Evolutionary conservation across 2,113 vertebrate species (phyloP).

Genomic region (Danio rerio): DNA sequence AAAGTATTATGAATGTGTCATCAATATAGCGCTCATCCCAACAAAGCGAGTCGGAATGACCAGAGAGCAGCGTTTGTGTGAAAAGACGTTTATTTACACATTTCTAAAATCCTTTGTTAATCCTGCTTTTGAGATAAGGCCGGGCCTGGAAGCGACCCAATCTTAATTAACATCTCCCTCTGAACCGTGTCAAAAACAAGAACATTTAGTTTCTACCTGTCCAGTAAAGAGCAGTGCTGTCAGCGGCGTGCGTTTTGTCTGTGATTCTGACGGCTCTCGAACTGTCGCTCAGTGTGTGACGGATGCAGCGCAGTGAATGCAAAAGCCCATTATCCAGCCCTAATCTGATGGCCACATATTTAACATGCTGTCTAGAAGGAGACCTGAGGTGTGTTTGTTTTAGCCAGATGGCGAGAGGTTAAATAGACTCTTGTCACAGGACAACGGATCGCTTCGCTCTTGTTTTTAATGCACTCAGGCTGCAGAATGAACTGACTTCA

Average conservation of each 20-base stretch:
- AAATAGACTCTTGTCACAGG: no score
- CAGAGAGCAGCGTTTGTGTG: not conserved
- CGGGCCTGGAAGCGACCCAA: conserved; percentile 29
- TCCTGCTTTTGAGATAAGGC: conserved; percentile 56
- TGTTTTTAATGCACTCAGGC: no score
- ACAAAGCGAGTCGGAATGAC: not conserved
- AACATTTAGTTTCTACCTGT: conserved; percentile 51
- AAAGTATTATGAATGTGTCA: no score
- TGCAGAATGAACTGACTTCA: no score
- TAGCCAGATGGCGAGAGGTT: no score
- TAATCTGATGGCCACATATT: no score
- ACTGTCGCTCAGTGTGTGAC: conserved; percentile 40
- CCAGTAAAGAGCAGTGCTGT: conserved; percentile 42
- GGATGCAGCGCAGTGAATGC: conserved; percentile 31
- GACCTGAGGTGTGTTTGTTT: no score
- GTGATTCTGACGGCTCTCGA: no score
- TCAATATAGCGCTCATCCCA: no score
- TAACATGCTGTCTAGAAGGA: no score
- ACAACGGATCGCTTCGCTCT: no score
- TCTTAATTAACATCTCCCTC: conserved; percentile 65
- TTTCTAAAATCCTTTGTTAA: conserved; percentile 54
- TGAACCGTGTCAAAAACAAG: conserved; percentile 56
- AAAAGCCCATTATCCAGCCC: no score
- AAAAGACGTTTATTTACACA: conserved; percentile 47
- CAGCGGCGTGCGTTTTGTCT: conserved; percentile 28